Evolutionary conservation across 2,888 invertebrate genomes (phyloP), one percentile per base, ranked within the genome.

Genomic region (Willowsia nigromaculata): DNA sequence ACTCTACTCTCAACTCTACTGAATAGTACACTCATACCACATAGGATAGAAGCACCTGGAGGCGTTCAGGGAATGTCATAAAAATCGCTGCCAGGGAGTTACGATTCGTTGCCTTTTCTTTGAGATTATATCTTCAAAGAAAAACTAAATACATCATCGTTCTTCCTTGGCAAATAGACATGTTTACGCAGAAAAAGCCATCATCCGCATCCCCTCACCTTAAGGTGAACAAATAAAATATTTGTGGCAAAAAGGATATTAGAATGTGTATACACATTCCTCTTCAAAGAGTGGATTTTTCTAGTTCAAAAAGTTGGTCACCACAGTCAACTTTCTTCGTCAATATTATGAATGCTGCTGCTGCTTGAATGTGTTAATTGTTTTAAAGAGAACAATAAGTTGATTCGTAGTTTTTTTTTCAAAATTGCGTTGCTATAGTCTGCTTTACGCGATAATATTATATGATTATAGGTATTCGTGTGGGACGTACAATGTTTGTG

Each of bases 81-180:
- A 81, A 85, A 85, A 78, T 85, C 15, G 22, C 71, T 86, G 86
- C 81, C 71, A 71, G 80, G 37, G 74, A 65, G 40, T 85, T 85
- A 76, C 85, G 85, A 85, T 85, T 85, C 62, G 85, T 85, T 85
- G 71, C 65, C 50, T 83, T 62, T 83, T 83, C 83, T 68, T 22
- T 15, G 27, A 68, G 18, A 68, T 47, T 82, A 18, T 47, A 65
- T 62, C 82, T 47, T 18, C 13, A 62, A 62, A 30, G 27, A 30
- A 15, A 62, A n/a, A n/a, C n/a, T n/a, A n/a, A 40, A 30, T 27
- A n/a, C 62, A 30, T 65, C 62, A 33, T 65, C 33, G 3, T 33
- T 15, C 13, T 30, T 68, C 37, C 22, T 18, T 18, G 33, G 33
- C 30, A 68, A 68, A 40, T 22, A 40, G 68, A 15, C 68, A 68